A percentile compares a stretch with the other conserved stretches of the same genome.
Evolutionary conservation across 1,140 invertebrate species (phyloP).

Genomic region (Pogonus chalceus): DNA sequence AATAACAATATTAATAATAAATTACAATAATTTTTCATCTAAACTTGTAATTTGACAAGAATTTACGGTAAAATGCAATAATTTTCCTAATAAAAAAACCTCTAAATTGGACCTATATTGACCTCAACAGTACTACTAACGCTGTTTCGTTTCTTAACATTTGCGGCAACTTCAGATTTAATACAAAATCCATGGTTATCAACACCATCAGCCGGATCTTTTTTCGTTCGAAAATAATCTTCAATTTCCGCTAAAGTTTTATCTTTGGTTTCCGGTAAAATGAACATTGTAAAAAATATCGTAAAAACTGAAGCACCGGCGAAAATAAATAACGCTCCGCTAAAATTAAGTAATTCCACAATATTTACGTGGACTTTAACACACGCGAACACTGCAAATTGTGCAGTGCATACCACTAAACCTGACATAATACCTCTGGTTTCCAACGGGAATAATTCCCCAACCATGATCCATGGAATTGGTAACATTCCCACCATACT

Average conservation of each 20-base stretch:
- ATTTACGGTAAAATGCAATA: too few relatives aligned
- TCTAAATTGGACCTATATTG: too few relatives aligned
- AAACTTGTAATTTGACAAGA: too few relatives aligned
- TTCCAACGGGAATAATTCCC: constrained; percentile 59
- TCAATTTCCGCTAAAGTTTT: constrained; percentile 71
- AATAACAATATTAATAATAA: too few relatives aligned
- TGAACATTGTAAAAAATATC: constrained; percentile 52
- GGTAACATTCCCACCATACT: constrained; percentile 65
- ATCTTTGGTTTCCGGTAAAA: constrained; percentile 73
- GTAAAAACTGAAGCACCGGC: constrained; percentile 54
- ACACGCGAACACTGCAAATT: constrained; percentile 56
- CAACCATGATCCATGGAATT: constrained; percentile 64
- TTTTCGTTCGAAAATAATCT: constrained; percentile 42
- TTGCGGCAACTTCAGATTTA: constrained; percentile 17
- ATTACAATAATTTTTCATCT: too few relatives aligned
- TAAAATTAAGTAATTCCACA: constrained; percentile 44
- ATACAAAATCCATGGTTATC: constrained; percentile 19
- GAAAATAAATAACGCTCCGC: constrained; percentile 69
- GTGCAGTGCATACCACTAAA: constrained; percentile 56
- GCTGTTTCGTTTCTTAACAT: too few relatives aligned
- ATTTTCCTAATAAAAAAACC: too few relatives aligned
- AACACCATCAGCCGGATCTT: constrained; percentile 31
- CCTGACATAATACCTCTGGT: constrained; percentile 58
- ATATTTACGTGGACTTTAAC: constrained; percentile 60
- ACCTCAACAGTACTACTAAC: too few relatives aligned